A percentile compares a stretch with the other conserved stretches of the same genome.
Conservation (phyloP, 2,797 vertebrate genomes). For the Uromys caudimaculatus region DNA sequence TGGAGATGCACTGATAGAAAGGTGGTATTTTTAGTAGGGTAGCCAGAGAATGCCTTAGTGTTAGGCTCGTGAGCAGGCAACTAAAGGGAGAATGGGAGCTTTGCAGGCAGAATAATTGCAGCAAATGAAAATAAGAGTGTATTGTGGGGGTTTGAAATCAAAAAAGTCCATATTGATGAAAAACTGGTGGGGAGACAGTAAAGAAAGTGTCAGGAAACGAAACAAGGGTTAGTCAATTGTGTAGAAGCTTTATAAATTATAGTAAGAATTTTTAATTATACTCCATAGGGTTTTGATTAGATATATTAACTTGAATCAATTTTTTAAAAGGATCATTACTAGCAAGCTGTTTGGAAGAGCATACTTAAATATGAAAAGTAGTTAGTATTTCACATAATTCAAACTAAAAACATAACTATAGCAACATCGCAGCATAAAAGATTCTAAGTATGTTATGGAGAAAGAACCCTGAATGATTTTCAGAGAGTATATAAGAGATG, state of each 20-base stretch:
- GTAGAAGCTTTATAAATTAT: neutral
- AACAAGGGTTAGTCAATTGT: neutral
- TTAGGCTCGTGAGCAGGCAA: neutral
- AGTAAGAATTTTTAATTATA: neutral
- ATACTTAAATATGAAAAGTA: neutral
- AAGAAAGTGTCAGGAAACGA: neutral
- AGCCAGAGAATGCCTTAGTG: neutral
- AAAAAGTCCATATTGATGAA: neutral
- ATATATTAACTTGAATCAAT: neutral
- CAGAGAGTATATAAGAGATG: neutral
- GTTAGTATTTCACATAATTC: neutral
- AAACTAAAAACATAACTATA: neutral
- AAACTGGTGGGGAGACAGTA: neutral
- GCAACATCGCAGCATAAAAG: neutral
- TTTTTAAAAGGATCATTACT: neutral
- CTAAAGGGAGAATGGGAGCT: neutral
- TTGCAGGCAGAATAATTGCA: neutral
- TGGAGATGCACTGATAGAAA: neutral
- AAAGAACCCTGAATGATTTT: neutral
- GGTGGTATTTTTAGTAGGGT: neutral
- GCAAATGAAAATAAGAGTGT: neutral
- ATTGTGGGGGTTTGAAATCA: neutral
- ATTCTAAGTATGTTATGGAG: neutral
- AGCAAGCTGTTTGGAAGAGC: neutral
- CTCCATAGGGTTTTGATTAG: neutral